Evolutionary conservation across 2,113 vertebrate species (phyloP).

Genomic region (Mirounga angustirostris): DNA sequence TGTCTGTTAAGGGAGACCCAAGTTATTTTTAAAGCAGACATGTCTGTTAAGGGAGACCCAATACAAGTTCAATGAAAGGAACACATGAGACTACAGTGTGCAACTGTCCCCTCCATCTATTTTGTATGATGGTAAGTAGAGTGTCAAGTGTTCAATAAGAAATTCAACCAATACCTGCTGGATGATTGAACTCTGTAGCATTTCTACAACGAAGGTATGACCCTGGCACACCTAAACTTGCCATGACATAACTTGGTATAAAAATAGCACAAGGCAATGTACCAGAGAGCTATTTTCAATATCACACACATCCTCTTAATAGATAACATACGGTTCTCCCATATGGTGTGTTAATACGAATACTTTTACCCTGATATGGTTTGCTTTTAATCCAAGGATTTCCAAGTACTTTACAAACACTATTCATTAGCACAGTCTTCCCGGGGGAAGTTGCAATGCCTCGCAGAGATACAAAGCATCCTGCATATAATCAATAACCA

Average conservation of each 20-base stretch:
- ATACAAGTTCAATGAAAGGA: not conserved
- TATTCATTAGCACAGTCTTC: slow-evolving; percentile 46
- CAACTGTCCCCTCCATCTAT: not conserved
- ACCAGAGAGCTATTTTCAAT: slow-evolving; percentile 62
- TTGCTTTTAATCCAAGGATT: slow-evolving; percentile 72
- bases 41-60: not conserved
- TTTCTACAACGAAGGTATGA: not conserved
- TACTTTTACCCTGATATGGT: slow-evolving; percentile 52
- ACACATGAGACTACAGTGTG: not conserved
- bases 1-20: not conserved
- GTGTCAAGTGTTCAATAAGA: not conserved
- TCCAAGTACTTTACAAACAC: slow-evolving; percentile 70
- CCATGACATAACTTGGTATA: not conserved
- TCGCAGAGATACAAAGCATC: slow-evolving; percentile 2
- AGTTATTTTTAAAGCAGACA: not conserved
- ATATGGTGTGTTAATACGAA: slow-evolving; percentile 67
- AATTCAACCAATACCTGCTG: not conserved
- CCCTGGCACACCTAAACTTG: not conserved
- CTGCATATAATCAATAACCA: slow-evolving; percentile 48
- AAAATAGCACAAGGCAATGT: slow-evolving; percentile 56
- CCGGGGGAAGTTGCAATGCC: not conserved
- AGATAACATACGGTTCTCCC: slow-evolving; percentile 68
- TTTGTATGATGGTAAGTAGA: not conserved
- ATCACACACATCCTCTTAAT: slow-evolving; percentile 60
- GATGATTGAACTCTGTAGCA: not conserved